These are phyloP conservation scores for Pseudocheirus occidentalis DNA, from an alignment of 2,797 vertebrate genomes.

Conservation along the genomic window DNA sequence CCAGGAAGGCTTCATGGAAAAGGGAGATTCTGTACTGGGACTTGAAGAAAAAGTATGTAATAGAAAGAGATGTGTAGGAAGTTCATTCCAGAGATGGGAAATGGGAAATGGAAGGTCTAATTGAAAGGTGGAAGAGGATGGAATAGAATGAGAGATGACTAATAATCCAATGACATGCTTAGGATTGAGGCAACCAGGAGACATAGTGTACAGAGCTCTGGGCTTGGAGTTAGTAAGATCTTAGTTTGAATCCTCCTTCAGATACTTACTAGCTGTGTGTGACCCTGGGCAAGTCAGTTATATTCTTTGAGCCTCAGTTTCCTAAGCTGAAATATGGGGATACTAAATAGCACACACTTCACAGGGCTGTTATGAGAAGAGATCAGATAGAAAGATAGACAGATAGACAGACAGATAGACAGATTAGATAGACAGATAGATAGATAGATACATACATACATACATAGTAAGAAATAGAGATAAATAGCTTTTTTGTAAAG, in stretches of 20 bases:
- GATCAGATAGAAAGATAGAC: neutral
- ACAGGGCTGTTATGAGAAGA: neutral
- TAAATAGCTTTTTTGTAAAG: neutral
- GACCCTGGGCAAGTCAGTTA: neutral
- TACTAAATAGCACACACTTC: neutral
- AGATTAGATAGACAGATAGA: too few species aligned
- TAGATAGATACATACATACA: too few species aligned
- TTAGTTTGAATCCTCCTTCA: neutral
- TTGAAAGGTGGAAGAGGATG: neutral
- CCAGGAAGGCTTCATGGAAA: neutral
- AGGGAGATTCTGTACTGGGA: neutral
- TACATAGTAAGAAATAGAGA: too few species aligned
- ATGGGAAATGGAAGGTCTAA: neutral
- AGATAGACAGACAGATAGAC: too few species aligned
- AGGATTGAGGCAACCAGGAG: neutral
- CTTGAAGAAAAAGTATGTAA: neutral
- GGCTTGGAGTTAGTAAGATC: neutral
- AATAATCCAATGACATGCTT: neutral
- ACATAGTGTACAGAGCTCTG: rapidly evolving
- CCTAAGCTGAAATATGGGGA: neutral
- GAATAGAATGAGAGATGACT: neutral
- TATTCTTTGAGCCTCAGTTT: neutral
- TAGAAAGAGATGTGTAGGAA: neutral
- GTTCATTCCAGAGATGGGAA: neutral
- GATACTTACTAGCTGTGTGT: neutral